Conservation (phyloP, 2,888 invertebrate genomes). For the Habroteleia sp. region DNA sequence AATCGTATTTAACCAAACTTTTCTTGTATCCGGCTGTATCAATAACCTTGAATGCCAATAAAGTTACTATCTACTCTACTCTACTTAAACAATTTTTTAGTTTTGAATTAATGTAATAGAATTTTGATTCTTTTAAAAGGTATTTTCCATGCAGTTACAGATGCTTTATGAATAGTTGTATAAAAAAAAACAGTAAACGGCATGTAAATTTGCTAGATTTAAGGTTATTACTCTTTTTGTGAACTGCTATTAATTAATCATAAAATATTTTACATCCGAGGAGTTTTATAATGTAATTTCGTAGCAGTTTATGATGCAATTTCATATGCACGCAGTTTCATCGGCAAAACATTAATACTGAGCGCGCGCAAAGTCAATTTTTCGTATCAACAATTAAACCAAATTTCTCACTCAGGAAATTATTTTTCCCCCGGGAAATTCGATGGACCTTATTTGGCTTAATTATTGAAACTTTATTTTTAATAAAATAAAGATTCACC, state of each 20-base stretch:
- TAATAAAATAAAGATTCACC: conserved; percentile 26
- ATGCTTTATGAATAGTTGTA: too few species aligned
- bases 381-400: conserved; percentile 14
- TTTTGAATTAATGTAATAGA: too few species aligned
- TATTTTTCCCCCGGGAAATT: conserved; percentile 32
- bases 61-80: too few species aligned
- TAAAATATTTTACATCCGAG: not conserved
- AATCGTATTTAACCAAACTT: too few species aligned
- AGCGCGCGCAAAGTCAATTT: not conserved
- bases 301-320: conserved; percentile 6
- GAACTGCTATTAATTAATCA: conserved; percentile 1
- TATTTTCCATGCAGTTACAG: too few species aligned
- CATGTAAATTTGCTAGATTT: too few species aligned
- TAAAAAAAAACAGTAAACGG: too few species aligned
- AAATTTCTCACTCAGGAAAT: conserved; percentile 3
- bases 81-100: too few species aligned
- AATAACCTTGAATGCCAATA: too few species aligned
- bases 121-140: too few species aligned
- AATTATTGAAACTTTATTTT: conserved; percentile 44
- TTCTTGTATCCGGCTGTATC: too few species aligned
- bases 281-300: conserved; percentile 11
- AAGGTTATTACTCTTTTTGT: too few species aligned
- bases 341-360: conserved; percentile 15
- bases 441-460: conserved; percentile 8
- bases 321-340: conserved; percentile 10